Conservation (phyloP, 1,140 invertebrate species). For the Druon quercuslanigerum region DNA sequence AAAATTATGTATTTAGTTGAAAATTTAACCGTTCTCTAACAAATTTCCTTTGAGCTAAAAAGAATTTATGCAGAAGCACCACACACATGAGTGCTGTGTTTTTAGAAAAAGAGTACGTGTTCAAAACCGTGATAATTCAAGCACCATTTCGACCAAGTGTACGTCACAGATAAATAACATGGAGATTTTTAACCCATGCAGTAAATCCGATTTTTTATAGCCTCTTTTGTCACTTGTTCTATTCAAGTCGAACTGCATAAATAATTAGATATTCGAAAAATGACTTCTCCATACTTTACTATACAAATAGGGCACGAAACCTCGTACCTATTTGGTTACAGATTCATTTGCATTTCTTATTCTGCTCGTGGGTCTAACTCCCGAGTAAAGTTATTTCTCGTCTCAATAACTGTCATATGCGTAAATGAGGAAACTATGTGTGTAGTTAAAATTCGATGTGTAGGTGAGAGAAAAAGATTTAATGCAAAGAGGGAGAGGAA, state of each 20-base stretch:
- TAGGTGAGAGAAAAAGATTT: constrained; percentile 1
- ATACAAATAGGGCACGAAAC: constrained; percentile 28
- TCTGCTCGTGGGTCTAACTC: constrained; percentile 26
- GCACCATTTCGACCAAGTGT: no score
- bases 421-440: constrained; percentile 50
- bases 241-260: constrained; percentile 10
- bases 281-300: constrained; percentile 9
- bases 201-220: no score
- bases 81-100: no score
- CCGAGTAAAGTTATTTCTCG: constrained; percentile 15
- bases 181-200: no score
- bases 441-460: neutral
- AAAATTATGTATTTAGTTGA: no score
- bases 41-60: neutral
- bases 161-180: no score
- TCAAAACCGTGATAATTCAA: neutral
- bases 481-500: neutral
- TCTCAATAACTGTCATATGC: constrained; percentile 50
- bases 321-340: constrained; percentile 27
- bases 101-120: neutral
- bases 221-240: constrained; percentile 4
- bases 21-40: no score
- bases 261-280: constrained; percentile 31
- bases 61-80: neutral
- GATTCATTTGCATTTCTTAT: constrained; percentile 28